Conservation (phyloP, 2,888 invertebrate genomes). For the Drosophila gaucha region DNA sequence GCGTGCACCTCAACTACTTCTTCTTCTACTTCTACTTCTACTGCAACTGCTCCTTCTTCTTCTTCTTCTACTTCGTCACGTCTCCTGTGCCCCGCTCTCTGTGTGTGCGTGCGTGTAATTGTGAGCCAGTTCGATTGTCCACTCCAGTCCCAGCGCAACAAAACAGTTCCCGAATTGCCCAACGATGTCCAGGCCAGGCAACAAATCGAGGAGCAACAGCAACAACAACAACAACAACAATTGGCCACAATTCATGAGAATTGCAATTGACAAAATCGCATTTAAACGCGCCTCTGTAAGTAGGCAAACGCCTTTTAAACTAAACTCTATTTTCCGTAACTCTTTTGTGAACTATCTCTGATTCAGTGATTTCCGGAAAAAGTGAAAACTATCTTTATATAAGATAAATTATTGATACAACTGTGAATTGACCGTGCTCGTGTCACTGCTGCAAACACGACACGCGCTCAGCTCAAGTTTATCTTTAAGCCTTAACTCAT, state of each 20-base stretch:
- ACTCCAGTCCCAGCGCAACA: slow-evolving; percentile 16
- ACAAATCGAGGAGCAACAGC: slow-evolving; percentile 13
- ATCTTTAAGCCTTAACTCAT: neutral
- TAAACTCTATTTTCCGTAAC: slow-evolving; percentile 2
- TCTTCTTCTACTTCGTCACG: slow-evolving; percentile 12
- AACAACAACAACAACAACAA: slow-evolving; percentile 20
- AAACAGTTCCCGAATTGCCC: slow-evolving; percentile 12
- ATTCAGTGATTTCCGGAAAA: neutral
- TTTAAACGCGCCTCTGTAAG: slow-evolving; percentile 52
- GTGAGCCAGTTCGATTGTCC: slow-evolving; percentile 18
- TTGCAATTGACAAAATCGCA: slow-evolving; percentile 20
- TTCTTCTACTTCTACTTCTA: slow-evolving; percentile 6
- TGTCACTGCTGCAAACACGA: slow-evolving; percentile 7
- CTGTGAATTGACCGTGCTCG: neutral
- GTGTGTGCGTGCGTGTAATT: slow-evolving; percentile 35
- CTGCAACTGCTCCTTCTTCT: neutral
- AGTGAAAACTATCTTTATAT: neutral
- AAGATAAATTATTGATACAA: neutral
- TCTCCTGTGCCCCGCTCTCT: slow-evolving; percentile 16
- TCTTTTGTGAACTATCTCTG: neutral
- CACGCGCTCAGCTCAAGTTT: slow-evolving; percentile 1
- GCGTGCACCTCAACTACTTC: slow-evolving; percentile 5
- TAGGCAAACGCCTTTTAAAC: slow-evolving; percentile 45
- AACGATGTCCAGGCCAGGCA: slow-evolving; percentile 7
- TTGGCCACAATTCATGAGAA: slow-evolving; percentile 22